Evolutionary conservation across 2,797 vertebrate species (phyloP), one percentile per base, ranked within the genome.

Genomic region (Apodemus agrarius): DNA sequence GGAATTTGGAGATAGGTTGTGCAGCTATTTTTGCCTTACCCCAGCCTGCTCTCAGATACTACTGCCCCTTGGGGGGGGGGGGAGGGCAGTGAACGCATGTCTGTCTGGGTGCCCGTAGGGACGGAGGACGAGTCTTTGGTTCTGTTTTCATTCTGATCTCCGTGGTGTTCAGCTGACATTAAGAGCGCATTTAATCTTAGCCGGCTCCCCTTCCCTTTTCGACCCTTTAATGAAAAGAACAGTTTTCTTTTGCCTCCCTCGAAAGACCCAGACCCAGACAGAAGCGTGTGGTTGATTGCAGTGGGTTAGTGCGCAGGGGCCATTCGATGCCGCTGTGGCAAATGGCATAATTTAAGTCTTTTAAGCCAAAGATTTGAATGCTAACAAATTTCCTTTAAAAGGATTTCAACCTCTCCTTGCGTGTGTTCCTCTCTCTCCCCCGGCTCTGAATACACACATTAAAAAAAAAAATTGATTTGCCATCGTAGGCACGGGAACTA

Each of bases 341-440:
- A 93, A 83, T 7, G 59, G 54, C 26, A 63, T 59, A 59, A 37
- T 76, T 82, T 69, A 84, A 76, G 81, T 78, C 26, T 78, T 90
- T 67, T 81, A 72, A 87, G 46, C 57, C 86, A 4, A 76, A 31
- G 63, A 69, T 75, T 69, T 57, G 26, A 72, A 84, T 12, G 14
- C 65, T 74, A 80, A 65, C 80, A 94, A 89, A 61, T 94, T 87
- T 75, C 31, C 43, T 72, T 57, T 79, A 89, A 81, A 54, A 76
- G 14, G 46, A 34, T 74, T 72, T 74, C 52, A 74, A 40, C 69
- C 52, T 76, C 76, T 37, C 65, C 14, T 24, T 1, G 0, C 59
- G 1, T 29, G 19, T 19, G 8, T 13, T 69, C 17, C 69, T 22
- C 37, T 90, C 37, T 90, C 61, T 96, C 75, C n/a, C 11, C 29